Conservation (phyloP, 2,888 invertebrate species). For the Chironomus riparius region DNA sequence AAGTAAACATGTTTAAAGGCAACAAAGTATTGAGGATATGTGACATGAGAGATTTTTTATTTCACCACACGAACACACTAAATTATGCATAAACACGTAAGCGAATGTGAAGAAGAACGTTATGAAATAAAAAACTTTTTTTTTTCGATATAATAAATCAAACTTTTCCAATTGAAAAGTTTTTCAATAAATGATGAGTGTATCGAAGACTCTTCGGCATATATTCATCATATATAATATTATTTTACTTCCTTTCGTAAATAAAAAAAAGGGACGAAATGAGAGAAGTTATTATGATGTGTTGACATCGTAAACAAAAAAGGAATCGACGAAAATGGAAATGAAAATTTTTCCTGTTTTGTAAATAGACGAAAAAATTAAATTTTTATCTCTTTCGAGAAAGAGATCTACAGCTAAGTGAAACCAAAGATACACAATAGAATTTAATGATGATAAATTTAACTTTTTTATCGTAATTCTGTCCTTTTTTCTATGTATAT, state of each 20-base stretch:
- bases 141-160: background rate
- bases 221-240: background rate
- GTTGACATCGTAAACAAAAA: background rate
- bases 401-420: background rate
- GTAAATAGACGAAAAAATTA: background rate
- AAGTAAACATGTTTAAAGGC: no score
- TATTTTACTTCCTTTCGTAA: background rate
- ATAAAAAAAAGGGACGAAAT: no score
- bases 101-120: background rate
- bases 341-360: background rate
- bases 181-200: slow-evolving; percentile 6
- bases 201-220: background rate
- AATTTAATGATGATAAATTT: no score
- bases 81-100: background rate
- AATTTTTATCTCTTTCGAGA: background rate
- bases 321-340: no score
- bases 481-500: background rate
- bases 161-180: slow-evolving; percentile 1
- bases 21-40: no score
- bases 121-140: background rate
- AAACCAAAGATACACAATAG: no score
- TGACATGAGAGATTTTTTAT: no score
- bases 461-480: background rate
- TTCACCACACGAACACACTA: background rate
- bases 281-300: background rate